Conservation (phyloP, 2,797 vertebrate species). For the Manis crassicaudata region DNA sequence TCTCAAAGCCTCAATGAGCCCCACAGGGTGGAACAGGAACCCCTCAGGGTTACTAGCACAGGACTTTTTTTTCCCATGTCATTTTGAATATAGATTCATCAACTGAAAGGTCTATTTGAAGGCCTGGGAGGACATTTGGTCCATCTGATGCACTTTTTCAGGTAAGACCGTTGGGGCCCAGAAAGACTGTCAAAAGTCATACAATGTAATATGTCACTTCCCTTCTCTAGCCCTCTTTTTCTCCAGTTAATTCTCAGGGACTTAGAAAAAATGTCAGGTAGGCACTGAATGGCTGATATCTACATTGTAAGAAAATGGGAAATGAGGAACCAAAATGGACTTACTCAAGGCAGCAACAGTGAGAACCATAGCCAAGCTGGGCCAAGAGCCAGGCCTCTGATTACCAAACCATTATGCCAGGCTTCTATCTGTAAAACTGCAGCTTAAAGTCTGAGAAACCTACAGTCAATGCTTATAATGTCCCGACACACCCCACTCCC, state of each 20-base stretch:
- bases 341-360: neutral
- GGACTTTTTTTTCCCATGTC: neutral
- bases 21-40: neutral
- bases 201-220: neutral
- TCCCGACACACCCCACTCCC: neutral
- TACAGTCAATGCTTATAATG: fast-evolving
- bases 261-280: neutral
- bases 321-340: neutral
- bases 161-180: neutral
- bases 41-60: neutral
- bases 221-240: neutral
- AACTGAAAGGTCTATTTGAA: neutral
- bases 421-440: neutral
- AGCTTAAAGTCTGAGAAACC: neutral
- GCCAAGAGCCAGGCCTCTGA: neutral
- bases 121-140: neutral
- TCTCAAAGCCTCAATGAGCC: neutral
- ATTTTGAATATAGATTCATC: neutral
- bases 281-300: neutral
- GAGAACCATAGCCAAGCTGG: neutral
- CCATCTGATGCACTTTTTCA: neutral
- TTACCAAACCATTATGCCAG: neutral
- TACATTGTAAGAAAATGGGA: neutral
- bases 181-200: neutral
- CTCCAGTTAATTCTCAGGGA: neutral